Conservation (phyloP, 2,888 invertebrate species). For the Pyrrhopygopsis socrates region DNA sequence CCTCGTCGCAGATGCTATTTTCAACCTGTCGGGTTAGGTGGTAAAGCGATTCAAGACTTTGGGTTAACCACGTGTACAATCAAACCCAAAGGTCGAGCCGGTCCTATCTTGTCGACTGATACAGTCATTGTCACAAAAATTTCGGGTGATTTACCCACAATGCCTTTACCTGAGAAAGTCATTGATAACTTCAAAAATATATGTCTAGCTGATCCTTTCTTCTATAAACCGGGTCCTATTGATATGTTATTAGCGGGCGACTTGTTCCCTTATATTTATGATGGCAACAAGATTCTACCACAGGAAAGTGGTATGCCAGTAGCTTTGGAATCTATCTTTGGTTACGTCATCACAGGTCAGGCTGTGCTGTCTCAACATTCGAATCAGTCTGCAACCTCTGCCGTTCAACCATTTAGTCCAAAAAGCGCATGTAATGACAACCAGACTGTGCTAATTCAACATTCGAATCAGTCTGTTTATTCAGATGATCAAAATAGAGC, state of each 20-base stretch:
- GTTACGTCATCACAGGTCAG: neutral
- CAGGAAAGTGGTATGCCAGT: neutral
- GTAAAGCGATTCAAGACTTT: neutral
- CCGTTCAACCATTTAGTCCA: neutral
- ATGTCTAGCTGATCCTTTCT: neutral
- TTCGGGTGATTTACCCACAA: neutral
- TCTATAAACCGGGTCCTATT: constrained; percentile 1
- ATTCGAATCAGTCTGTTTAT: neutral
- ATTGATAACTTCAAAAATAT: neutral
- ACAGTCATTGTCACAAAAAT: neutral
- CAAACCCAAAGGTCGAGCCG: neutral
- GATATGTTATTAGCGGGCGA: constrained; percentile 1
- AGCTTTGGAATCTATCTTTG: neutral
- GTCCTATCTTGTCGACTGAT: neutral
- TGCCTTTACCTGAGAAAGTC: neutral
- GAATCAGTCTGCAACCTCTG: neutral
- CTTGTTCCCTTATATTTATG: neutral
- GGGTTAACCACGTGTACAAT: neutral
- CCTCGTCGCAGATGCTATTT: neutral
- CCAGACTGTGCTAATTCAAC: neutral
- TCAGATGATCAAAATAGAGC: neutral
- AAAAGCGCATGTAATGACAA: neutral
- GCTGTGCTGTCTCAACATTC: neutral
- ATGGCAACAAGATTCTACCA: neutral
- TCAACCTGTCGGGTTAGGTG: constrained; percentile 14